A percentile compares a stretch with the other conserved stretches of the same genome.
phyloP scores from a whole-genome alignment of 2,797 vertebrate genomes.

The Poecilia velifera region DNA sequence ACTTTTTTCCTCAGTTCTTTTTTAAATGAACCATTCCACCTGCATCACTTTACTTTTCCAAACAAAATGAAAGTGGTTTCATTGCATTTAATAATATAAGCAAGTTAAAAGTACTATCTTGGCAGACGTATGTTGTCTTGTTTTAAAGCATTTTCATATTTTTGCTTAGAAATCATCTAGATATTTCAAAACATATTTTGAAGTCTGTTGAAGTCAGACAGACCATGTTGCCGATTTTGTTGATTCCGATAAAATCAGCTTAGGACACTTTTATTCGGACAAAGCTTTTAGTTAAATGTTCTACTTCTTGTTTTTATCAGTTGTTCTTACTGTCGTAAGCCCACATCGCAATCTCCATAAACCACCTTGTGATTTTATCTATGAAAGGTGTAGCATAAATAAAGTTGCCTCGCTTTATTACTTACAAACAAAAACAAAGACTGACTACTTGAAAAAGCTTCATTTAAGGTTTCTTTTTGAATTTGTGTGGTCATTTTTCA shows the following conservation, averaged over 20 bases:
- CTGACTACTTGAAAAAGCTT: neutral
- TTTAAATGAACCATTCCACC: neutral
- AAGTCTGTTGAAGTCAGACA: neutral
- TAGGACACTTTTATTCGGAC: neutral
- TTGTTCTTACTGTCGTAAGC: neutral
- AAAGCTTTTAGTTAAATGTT: neutral
- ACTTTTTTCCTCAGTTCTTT: neutral
- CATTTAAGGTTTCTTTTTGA: neutral
- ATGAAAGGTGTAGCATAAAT: neutral
- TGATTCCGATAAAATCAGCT: neutral
- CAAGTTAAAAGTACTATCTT: neutral
- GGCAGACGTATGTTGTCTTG: neutral
- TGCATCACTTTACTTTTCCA: neutral
- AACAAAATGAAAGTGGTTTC: neutral
- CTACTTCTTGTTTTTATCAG: neutral
- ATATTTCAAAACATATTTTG: neutral
- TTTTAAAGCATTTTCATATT: too few relatives aligned
- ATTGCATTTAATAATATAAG: neutral
- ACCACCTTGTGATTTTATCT: neutral
- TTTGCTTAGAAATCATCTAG: too few relatives aligned
- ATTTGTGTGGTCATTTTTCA: neutral
- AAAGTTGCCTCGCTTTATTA: neutral
- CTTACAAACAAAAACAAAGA: neutral
- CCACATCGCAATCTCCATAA: too few relatives aligned
- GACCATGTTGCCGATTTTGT: neutral